Percentiles rank a stretch among this genome's conserved stretches.
Evolutionary conservation across 2,888 invertebrate genomes (phyloP).

Genomic region (Lithophane semibrunnea): DNA sequence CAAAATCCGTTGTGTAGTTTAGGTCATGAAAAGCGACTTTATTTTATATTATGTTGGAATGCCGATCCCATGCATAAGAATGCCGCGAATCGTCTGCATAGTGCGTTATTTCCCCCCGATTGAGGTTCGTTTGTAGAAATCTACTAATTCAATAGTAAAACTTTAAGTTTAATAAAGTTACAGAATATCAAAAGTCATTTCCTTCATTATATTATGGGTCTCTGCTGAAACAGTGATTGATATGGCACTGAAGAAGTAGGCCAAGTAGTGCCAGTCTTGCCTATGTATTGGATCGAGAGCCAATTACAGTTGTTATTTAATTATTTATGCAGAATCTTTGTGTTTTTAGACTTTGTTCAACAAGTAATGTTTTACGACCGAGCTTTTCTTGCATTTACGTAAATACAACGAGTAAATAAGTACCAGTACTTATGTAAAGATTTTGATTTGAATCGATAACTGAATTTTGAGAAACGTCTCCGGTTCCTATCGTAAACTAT

Average conservation of each 20-base stretch:
- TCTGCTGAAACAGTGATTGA: neutral
- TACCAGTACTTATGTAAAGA: neutral
- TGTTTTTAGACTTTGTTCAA: neutral
- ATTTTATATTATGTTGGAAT: neutral
- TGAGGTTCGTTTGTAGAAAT: neutral
- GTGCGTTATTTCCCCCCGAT: neutral
- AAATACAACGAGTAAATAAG: neutral
- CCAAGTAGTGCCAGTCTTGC: neutral
- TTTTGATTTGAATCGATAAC: neutral
- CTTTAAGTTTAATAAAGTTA: neutral
- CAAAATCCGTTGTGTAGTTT: no score
- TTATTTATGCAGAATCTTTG: neutral
- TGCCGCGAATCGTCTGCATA: neutral
- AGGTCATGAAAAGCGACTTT: no score
- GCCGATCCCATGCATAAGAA: neutral
- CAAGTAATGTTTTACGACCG: neutral
- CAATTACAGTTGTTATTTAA: neutral
- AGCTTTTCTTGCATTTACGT: neutral
- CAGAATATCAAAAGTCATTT: neutral
- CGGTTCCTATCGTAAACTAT: neutral
- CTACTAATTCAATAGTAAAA: neutral
- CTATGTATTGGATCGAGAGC: neutral
- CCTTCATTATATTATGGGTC: neutral
- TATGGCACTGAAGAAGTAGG: conserved; percentile 1
- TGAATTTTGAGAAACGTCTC: neutral